A percentile compares a stretch with the other conserved stretches of the same genome.
These are phyloP conservation scores for Darevskia mixta DNA, from an alignment of 2,797 vertebrate species.

Conservation along the genomic window DNA sequence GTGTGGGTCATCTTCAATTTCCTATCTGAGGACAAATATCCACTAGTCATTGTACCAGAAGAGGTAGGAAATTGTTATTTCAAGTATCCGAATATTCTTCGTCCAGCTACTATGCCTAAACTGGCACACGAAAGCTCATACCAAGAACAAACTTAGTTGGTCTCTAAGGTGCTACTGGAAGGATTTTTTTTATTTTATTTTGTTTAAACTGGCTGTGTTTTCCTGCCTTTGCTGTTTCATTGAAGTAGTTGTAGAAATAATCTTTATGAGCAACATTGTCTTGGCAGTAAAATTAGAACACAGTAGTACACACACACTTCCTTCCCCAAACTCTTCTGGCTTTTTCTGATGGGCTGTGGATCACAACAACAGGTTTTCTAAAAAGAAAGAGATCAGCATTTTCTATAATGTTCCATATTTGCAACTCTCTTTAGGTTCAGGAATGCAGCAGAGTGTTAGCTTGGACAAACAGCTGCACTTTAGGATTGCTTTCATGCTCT, in stretches of 20 bases:
- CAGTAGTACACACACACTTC: neutral
- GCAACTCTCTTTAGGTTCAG: neutral
- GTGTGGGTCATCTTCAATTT: constrained; percentile 99
- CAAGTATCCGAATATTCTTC: neutral
- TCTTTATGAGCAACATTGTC: neutral
- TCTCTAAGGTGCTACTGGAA: too few relatives aligned
- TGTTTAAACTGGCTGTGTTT: neutral
- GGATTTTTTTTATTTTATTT: too few relatives aligned
- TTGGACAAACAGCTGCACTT: neutral
- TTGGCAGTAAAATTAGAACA: neutral
- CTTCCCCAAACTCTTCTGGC: neutral
- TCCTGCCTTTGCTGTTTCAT: constrained; percentile 12
- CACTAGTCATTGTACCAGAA: constrained; percentile 91
- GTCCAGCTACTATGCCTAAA: constrained; percentile 14
- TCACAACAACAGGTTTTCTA: too few relatives aligned
- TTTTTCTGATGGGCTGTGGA: neutral
- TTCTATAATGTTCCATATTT: too few relatives aligned
- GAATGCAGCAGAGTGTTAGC: neutral
- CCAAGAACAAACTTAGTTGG: too few relatives aligned
- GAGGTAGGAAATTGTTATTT: constrained; percentile 85
- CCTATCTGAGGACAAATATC: constrained; percentile 95
- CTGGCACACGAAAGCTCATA: too few relatives aligned
- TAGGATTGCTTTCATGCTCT: neutral
- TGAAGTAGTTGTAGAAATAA: constrained; percentile 8
- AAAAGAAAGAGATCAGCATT: too few relatives aligned